These are phyloP conservation scores for Spialia ferax DNA, from an alignment of 2,888 invertebrate species.

Conservation along the genomic window DNA sequence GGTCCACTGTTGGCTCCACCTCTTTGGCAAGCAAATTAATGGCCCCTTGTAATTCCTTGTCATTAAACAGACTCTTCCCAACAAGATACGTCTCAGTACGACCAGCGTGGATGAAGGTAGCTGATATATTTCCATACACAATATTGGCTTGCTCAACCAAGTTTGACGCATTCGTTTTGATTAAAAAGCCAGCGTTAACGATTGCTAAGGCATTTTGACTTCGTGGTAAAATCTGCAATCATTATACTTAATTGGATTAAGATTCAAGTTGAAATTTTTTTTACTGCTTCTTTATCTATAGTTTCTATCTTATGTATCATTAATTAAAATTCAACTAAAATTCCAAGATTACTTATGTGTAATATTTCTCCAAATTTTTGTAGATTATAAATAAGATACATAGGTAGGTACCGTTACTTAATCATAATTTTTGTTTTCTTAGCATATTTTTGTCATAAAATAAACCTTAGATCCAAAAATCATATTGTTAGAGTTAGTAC, in stretches of 20 bases:
- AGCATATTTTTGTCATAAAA: too few species aligned
- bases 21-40: constrained; percentile 85
- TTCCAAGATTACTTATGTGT: too few species aligned
- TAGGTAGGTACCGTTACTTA: too few species aligned
- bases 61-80: constrained; percentile 73
- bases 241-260: neutral
- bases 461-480: too few species aligned
- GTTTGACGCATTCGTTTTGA: constrained; percentile 75
- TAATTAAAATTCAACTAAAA: neutral
- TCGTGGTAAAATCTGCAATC: constrained; percentile 89
- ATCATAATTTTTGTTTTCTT: too few species aligned
- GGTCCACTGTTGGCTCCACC: constrained; percentile 87
- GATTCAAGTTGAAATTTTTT: neutral
- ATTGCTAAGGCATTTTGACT: constrained; percentile 92
- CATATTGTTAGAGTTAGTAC: too few species aligned
- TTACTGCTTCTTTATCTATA: neutral
- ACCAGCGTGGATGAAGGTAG: constrained; percentile 85
- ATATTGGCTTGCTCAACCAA: constrained; percentile 77
- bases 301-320: neutral
- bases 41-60: constrained; percentile 76
- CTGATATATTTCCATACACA: constrained; percentile 89
- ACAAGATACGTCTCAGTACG: constrained; percentile 84
- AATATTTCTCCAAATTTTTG: too few species aligned
- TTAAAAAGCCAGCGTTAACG: constrained; percentile 91
- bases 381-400: too few species aligned